phyloP scores from a whole-genome alignment of 2,888 invertebrate species.

The Acrobasis suavella region DNA sequence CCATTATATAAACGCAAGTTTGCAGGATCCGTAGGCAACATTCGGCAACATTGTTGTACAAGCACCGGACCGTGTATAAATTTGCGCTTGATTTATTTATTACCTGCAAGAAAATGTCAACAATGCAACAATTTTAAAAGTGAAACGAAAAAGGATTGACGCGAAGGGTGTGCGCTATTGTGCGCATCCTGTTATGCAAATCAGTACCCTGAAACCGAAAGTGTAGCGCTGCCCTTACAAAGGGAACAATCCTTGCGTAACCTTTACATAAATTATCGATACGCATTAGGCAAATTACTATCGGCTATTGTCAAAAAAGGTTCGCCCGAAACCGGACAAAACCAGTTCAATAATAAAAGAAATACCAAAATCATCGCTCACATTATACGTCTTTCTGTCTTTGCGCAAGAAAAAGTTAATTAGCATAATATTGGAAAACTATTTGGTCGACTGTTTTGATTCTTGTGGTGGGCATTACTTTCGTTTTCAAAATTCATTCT shows the following conservation, averaged over 20 bases:
- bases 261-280: conserved; percentile 76
- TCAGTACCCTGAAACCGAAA: conserved; percentile 79
- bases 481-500: conserved; percentile 50
- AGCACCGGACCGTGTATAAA: conserved; percentile 64
- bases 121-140: conserved; percentile 75
- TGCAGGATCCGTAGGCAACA: conserved; percentile 39
- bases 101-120: conserved; percentile 71
- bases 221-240: conserved; percentile 59
- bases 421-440: conserved; percentile 65
- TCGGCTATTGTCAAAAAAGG: conserved; percentile 52
- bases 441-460: conserved; percentile 69
- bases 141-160: conserved; percentile 75
- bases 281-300: conserved; percentile 74
- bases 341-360: conserved; percentile 55
- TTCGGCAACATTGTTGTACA: conserved; percentile 62
- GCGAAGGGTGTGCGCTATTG: conserved; percentile 71
- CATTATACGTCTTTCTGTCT: conserved; percentile 49
- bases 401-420: conserved; percentile 52
- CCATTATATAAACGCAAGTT: conserved; percentile 45
- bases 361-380: conserved; percentile 53
- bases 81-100: conserved; percentile 79
- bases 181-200: conserved; percentile 76
- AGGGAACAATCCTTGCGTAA: conserved; percentile 59
- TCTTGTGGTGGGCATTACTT: conserved; percentile 73
- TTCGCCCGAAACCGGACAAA: conserved; percentile 50